These are phyloP conservation scores for Belgica antarctica DNA, from an alignment of 2,888 invertebrate species.

Conservation along the genomic window DNA sequence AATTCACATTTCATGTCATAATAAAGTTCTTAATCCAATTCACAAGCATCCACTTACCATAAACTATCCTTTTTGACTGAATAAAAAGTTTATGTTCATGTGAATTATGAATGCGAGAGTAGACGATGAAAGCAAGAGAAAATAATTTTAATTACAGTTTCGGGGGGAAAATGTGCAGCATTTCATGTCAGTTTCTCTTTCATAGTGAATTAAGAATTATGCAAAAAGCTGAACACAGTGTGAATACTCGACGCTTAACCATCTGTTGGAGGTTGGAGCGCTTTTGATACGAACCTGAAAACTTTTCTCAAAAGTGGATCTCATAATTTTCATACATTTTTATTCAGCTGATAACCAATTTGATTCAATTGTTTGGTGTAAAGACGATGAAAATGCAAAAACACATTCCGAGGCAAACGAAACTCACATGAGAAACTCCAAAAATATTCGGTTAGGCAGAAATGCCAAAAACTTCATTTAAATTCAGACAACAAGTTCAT, in stretches of 20 bases:
- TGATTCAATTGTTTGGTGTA: too few species aligned
- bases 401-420: too few species aligned
- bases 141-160: conserved; percentile 22
- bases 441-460: not conserved
- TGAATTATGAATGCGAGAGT: not conserved
- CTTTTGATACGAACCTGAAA: not conserved
- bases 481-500: not conserved
- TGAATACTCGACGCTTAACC: too few species aligned
- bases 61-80: conserved; percentile 13
- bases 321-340: too few species aligned
- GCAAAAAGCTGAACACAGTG: too few species aligned
- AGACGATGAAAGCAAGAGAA: not conserved
- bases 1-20: not conserved
- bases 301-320: not conserved
- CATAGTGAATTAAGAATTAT: too few species aligned
- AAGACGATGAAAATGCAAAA: too few species aligned
- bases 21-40: not conserved
- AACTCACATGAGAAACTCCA: too few species aligned
- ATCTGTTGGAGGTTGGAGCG: not conserved
- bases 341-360: too few species aligned
- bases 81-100: not conserved
- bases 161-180: not conserved
- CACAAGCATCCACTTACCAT: not conserved
- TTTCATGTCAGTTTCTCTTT: too few species aligned
- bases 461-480: not conserved